phyloP scores from a whole-genome alignment of 2,888 invertebrate genomes.

The Lobophora halterata region DNA sequence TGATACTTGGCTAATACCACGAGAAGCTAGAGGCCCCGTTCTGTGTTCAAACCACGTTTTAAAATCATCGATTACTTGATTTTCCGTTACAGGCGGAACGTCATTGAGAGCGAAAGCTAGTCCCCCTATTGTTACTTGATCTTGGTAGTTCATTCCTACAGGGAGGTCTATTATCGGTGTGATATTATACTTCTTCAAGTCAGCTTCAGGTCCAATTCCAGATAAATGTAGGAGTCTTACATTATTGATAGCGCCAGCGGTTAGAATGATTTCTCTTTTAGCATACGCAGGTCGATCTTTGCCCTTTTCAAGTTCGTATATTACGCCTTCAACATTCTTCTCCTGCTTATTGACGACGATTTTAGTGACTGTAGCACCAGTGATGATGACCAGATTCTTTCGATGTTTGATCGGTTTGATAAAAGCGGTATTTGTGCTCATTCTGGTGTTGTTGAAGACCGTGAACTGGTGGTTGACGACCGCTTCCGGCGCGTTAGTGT shows the following conservation, averaged over 20 bases:
- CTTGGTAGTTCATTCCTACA: conserved; percentile 70
- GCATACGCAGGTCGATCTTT: conserved; percentile 65
- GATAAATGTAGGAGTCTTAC: conserved; percentile 67
- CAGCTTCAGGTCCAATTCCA: conserved; percentile 64
- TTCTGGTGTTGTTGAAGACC: conserved; percentile 64
- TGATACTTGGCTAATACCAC: conserved; percentile 71
- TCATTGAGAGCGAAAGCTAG: conserved; percentile 64
- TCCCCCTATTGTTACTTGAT: conserved; percentile 71
- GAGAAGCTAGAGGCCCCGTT: conserved; percentile 64
- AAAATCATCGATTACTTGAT: conserved; percentile 62
- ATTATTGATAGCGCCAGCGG: conserved; percentile 72
- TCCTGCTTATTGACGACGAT: conserved; percentile 64
- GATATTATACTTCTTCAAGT: conserved; percentile 63
- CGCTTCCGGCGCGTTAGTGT: conserved; percentile 67
- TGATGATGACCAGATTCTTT: conserved; percentile 63
- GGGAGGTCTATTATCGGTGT: conserved; percentile 57
- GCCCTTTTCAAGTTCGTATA: conserved; percentile 67
- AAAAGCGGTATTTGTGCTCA: conserved; percentile 70
- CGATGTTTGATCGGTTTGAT: conserved; percentile 64
- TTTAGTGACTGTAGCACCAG: conserved; percentile 66
- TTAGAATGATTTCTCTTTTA: conserved; percentile 67
- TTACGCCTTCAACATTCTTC: conserved; percentile 62
- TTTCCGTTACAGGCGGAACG: conserved; percentile 54
- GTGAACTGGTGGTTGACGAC: conserved; percentile 69
- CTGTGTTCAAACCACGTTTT: conserved; percentile 71